Evolutionary conservation across 2,888 invertebrate species (phyloP), one percentile per base, ranked within the genome.

Genomic region (Chymomyza procnemis): DNA sequence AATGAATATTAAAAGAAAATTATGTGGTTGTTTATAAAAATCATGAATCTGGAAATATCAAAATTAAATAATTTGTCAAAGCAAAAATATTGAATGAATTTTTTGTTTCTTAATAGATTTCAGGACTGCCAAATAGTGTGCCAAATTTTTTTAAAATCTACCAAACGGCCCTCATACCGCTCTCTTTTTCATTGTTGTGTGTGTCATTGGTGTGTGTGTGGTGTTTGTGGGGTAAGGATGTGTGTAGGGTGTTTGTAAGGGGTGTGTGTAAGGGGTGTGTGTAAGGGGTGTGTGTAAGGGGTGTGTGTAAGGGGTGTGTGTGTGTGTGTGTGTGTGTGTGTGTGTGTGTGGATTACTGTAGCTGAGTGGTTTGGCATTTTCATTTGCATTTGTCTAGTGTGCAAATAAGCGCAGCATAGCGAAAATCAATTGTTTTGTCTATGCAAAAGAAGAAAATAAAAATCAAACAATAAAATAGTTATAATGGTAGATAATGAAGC

Each of bases 361-460:
- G 22, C 68, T 64, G 67, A 79, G 79, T 71, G 76, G 68, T 76
- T 70, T 77, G 48, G 58, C 70, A 61, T 72, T 77, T 77, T 60
- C 69, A 83, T 83, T 78, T 85, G 75, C 80, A 79, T 76, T 78
- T 67, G 47, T 63, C 50, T 56, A 30, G 34, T 61, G 58, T 48
- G 62, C 72, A 70, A 76, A 76, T 67, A 66, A 63, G 67, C 69
- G 61, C 50, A 65, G 62, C 66, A 64, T 66, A 64, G 73, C 66
- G 73, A 76, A 80, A 73, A 76, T 80, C 75, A 74, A 74, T 82
- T 80, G 63, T 55, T 21, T 21, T 18, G 21, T 41, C 34, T 41
- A 41, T 41, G 34, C 34, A 41, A 41, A 41, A 41, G 12, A 41
- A 41, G n/a, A n/a, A n/a, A n/a, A n/a, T n/a, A n/a, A 26, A 26